Evolutionary conservation across 2,888 invertebrate genomes (phyloP), one percentile per base, ranked within the genome.

Genomic region (Epiperipatus broadwayi): DNA sequence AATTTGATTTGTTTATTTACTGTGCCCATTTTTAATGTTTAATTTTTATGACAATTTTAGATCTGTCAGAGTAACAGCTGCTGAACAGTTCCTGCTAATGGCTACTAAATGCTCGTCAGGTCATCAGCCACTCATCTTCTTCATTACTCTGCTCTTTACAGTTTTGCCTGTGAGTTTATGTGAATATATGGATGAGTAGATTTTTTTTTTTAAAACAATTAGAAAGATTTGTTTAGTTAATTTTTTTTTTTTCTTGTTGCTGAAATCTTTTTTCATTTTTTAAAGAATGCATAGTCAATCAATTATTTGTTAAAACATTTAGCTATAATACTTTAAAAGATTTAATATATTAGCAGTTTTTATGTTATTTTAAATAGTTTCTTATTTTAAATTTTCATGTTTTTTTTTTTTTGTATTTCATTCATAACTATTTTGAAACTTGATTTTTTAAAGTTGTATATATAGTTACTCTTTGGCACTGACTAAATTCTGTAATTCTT

Each of bases 81-180:
- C 77, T 4, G 84, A 84, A 56, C 83, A 84, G 59, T 71, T 85
- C 56, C 68, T 78, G 45, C 67, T 77, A 43, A 78, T 83, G 63
- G 78, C 79, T 45, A 79, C 78, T 25, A 78, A 76, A 65, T 78
- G 78, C 52, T 74, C 72, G 46, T 68, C 67, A 43, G 60, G 67
- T 53, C 59, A 70, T 53, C 58, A 68, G 42, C 69, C 73, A 4
- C 58, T 75, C 32, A 65, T 71, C 47, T 68, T 70, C 50, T 71
- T 73, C 43, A 71, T 75, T 44, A 69, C 71, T 19, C 61, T 75
- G 21, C 62, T 77, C 29, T 75, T 76, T 51, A 72, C 68, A 18
- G 69, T 74, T 15, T 50, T 60, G 8, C 50, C 51, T 43, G 59
- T 60, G 48, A 51, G 55, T 52, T 16, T 3, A 25, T 21, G n/a